phyloP scores from a whole-genome alignment of 2,888 invertebrate genomes.

The Drosophila paranaensis region DNA sequence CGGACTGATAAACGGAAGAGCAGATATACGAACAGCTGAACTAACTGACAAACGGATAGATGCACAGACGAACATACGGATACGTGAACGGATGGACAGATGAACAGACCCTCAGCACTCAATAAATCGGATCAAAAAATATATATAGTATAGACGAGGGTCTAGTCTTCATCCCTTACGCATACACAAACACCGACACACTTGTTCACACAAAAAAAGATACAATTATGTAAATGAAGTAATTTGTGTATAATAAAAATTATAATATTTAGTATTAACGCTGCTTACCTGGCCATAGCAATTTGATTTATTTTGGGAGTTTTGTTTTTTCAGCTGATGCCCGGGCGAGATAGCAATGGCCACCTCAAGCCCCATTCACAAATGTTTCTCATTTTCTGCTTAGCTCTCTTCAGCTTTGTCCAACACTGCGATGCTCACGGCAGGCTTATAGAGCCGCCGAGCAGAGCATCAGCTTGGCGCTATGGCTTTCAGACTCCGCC shows the following conservation, averaged over 20 bases:
- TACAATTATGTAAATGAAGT: background rate
- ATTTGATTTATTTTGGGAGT: background rate
- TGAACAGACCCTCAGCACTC: background rate
- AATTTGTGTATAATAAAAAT: background rate
- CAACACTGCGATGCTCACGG: slow-evolving; percentile 80
- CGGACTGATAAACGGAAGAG: background rate
- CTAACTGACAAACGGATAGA: background rate
- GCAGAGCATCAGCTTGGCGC: slow-evolving; percentile 94
- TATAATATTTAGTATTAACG: background rate
- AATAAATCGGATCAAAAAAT: too few species aligned
- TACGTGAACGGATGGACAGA: background rate
- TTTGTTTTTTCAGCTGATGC: slow-evolving; percentile 32
- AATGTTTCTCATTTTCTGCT: slow-evolving; percentile 15
- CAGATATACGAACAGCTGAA: background rate
- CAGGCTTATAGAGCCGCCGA: slow-evolving; percentile 91
- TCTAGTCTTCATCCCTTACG: too few species aligned
- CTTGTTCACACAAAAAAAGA: background rate
- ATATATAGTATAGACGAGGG: too few species aligned
- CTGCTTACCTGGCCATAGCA: background rate
- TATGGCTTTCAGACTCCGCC: slow-evolving; percentile 95
- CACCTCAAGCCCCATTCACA: background rate
- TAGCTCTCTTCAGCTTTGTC: slow-evolving; percentile 23
- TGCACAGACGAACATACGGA: background rate
- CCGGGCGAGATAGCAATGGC: slow-evolving; percentile 1
- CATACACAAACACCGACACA: too few species aligned